Evolutionary conservation across 2,888 invertebrate species (phyloP), one percentile per base, ranked within the genome.

Genomic region (Drosophila melanosoma): DNA sequence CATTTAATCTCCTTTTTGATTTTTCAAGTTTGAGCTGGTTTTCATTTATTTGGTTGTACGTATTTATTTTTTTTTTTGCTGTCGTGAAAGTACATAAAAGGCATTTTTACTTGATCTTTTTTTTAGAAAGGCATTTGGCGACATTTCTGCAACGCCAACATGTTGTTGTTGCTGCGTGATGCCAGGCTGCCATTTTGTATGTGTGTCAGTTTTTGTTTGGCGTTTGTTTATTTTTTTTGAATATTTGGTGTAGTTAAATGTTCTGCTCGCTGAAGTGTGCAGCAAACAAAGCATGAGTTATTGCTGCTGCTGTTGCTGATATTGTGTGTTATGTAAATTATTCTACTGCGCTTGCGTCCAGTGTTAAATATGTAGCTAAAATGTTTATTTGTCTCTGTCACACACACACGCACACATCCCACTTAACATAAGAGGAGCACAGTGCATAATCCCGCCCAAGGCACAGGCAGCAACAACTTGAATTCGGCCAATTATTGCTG

Each of bases 51-150:
- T 65, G 20, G 35, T 51, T 59, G 62, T 62, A 33, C 69, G 66
- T 64, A 56, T 60, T 38, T 35, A 20, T 23, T 33, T 10, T 20
- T 62, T 59, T 51, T 32, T 52, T 73, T 52, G 26, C 68, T 73
- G 53, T 60, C 71, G 90, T 86, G 89, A 86, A 89, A 89, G 87
- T 79, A 72, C 75, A 66, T 69, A 72, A 72, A 83, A 87, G 84
- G 84, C 74, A 65, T 61, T 66, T 74, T 61, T 35, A 48, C 58
- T 40, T 65, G 53, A 49, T 40, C 15, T 66, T 58, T 52, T 51
- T 79, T 83, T 88, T 90, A 89, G 90, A 86, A 86, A 90, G 90
- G 90, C 81, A 81, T 75, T 71, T 75, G 69, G 75, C 89, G 81
- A 80, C 81, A 82, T 74, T 75, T 78, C 75, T 69, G 58, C 57